These are phyloP conservation scores for Eupeodes luniger DNA, from an alignment of 2,888 invertebrate species.

Conservation along the genomic window DNA sequence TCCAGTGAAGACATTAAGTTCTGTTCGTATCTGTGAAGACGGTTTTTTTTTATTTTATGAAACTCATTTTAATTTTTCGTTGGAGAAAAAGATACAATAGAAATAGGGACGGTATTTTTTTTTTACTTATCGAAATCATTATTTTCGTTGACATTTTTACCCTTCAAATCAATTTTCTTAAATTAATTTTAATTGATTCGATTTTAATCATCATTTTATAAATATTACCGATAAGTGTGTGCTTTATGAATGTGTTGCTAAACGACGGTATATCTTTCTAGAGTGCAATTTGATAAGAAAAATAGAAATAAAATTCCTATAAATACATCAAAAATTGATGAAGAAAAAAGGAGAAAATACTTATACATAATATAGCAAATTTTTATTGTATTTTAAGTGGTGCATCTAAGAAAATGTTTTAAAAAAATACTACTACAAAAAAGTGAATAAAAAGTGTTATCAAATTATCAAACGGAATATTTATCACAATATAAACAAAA, in stretches of 20 bases:
- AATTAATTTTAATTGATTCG: background rate
- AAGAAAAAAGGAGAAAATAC: slow-evolving; percentile 1
- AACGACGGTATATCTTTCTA: background rate
- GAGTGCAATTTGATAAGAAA: slow-evolving; percentile 12
- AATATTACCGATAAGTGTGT: background rate
- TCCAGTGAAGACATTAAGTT: too few relatives aligned
- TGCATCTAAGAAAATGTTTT: slow-evolving; percentile 28
- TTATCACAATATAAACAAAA: slow-evolving; percentile 10
- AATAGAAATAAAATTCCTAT: background rate
- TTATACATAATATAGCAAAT: slow-evolving; percentile 8
- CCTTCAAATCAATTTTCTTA: background rate
- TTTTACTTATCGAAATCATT: too few relatives aligned
- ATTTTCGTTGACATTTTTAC: too few relatives aligned
- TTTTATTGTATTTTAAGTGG: slow-evolving; percentile 51
- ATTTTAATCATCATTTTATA: background rate
- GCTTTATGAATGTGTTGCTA: background rate
- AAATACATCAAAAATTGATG: background rate
- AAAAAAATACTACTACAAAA: background rate
- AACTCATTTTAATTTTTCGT: too few relatives aligned
- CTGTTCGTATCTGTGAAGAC: too few relatives aligned
- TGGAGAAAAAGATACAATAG: too few relatives aligned
- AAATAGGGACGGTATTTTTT: too few relatives aligned
- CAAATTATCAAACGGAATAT: slow-evolving; percentile 20
- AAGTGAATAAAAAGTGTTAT: slow-evolving; percentile 30
- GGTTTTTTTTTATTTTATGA: too few relatives aligned